Evolutionary conservation across 1,140 invertebrate species (phyloP), one percentile per base, ranked within the genome.

Genomic region (Drosophila lacteicornis): DNA sequence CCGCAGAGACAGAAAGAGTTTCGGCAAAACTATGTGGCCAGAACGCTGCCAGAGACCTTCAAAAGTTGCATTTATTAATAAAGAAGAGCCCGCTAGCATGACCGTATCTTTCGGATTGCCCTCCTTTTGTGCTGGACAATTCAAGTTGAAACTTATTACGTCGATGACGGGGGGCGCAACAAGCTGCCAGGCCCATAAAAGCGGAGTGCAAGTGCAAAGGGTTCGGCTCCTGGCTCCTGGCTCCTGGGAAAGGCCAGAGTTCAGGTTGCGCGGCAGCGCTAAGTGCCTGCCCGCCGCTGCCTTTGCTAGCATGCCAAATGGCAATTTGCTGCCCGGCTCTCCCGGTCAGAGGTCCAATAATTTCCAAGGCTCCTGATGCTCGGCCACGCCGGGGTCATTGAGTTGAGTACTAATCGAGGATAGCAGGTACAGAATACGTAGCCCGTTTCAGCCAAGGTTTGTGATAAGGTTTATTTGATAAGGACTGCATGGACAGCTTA

Each of bases 91-190:
- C 63, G 53, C 43, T 63, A 47, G 50, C 62, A 80, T 55, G 69
- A 11, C 15, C 33, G 22, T 25, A 25, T 25, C 47, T 67, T 9
- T 43, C 6, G 22, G 4, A 68, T 61, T 25, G 63, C 55, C 68
- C 56, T 66, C 47, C 83, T 53, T 78, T 75, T 68, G 65, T 75
- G 62, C 55, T 66, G 73, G 74, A 80, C 80, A 88, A 88, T 88
- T 87, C 74, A 87, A 80, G 87, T 84, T 78, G 78, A 88, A 88
- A 88, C 85, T 84, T 88, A 80, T 88, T 75, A 88, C 51, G 58
- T 58, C 65, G 65, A 77, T 87, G 76, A 76, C 56, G 63, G 73
- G 42, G 74, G 27, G 46, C 50, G 53, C 60, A 70, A 69, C 49
- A 61, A 59, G 45, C 43, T 46, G 45, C 46, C 43, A 22, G 49